Conservation (phyloP, 1,140 invertebrate species). For the Paraescarpia echinospica region DNA sequence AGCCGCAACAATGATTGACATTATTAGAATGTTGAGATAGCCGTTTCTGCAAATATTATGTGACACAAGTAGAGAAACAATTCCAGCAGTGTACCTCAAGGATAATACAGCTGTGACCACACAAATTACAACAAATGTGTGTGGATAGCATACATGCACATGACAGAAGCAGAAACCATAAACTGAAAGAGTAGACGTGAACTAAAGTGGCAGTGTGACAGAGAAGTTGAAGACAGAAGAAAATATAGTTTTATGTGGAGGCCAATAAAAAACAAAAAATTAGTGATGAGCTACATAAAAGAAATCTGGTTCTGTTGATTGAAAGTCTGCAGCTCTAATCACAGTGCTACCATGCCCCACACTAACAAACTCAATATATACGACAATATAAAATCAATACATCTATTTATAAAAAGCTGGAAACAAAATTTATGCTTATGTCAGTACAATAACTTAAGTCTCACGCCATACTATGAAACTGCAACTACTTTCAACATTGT, state of each 20-base stretch:
- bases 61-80: neutral
- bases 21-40: neutral
- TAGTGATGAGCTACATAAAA: too few species aligned
- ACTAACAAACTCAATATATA: neutral
- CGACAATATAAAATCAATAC: neutral
- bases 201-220: neutral
- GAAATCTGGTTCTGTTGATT: too few species aligned
- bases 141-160: neutral
- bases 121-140: neutral
- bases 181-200: neutral
- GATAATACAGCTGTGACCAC: neutral
- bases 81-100: neutral
- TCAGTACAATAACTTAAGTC: neutral
- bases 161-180: neutral
- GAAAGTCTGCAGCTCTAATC: too few species aligned
- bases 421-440: neutral
- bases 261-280: too few species aligned
- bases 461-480: neutral
- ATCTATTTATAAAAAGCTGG: neutral
- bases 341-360: too few species aligned
- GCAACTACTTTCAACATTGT: too few species aligned
- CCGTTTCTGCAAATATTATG: neutral
- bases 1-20: neutral
- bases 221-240: slow-evolving; percentile 8
- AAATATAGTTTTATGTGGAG: neutral